A percentile compares a stretch with the other conserved stretches of the same genome.
Conservation (phyloP, 2,113 vertebrate genomes). For the Protomyctophum bolini region DNA sequence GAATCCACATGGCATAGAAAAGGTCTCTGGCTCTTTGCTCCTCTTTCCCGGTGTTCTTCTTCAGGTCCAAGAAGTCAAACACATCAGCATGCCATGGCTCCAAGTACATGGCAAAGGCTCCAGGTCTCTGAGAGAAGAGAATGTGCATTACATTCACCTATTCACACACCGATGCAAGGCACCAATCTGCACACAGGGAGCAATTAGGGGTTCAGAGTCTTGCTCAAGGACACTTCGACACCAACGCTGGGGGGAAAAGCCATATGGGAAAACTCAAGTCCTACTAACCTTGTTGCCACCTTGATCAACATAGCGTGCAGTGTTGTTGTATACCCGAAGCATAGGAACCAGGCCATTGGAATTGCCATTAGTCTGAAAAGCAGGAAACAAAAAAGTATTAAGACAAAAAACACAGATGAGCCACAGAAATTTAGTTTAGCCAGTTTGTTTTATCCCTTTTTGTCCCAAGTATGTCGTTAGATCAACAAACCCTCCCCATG, state of each 20-base stretch:
- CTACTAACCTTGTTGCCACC: conserved; percentile 93
- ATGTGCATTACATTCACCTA: not conserved
- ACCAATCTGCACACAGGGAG: no score
- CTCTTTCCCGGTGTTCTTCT: conserved; percentile 98
- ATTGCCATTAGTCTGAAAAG: conserved; percentile 90
- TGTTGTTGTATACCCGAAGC: conserved; percentile 97
- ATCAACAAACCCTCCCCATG: no score
- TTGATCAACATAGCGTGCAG: conserved; percentile 95
- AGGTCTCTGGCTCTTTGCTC: conserved; percentile 95
- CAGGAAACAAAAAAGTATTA: not conserved
- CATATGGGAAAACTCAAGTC: not conserved
- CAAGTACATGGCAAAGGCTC: conserved; percentile 96
- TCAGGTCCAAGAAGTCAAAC: conserved; percentile 95
- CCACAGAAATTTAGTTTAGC: not conserved
- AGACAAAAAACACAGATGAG: not conserved
- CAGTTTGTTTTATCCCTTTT: no score
- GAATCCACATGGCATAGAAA: conserved; percentile 97
- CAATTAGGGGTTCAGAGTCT: no score
- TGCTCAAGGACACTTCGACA: no score
- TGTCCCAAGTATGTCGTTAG: no score
- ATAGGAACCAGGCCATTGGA: conserved; percentile 96
- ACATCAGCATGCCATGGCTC: conserved; percentile 96
- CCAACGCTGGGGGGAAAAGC: no score
- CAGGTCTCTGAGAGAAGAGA: conserved; percentile 83
- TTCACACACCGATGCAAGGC: no score